phyloP scores from a whole-genome alignment of 2,888 invertebrate species.

The Caenorhabditis macrosperma region DNA sequence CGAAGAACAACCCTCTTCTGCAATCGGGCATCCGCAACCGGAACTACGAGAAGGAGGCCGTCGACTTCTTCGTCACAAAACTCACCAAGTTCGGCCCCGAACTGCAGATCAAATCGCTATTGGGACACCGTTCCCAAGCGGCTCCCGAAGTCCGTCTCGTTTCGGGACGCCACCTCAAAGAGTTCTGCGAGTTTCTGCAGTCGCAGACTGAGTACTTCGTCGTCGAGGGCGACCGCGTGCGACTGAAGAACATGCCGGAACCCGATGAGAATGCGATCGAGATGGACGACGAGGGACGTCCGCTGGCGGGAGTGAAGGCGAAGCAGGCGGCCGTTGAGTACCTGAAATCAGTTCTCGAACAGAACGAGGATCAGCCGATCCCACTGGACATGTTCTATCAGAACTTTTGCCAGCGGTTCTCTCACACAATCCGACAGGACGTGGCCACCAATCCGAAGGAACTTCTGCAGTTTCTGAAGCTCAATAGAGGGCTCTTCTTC shows the following conservation, averaged over 20 bases:
- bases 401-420: constrained; percentile 79
- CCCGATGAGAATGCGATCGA: constrained; percentile 76
- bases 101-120: constrained; percentile 91
- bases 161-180: constrained; percentile 93
- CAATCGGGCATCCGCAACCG: constrained; percentile 67
- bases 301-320: constrained; percentile 78
- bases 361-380: constrained; percentile 79
- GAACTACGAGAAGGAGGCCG: constrained; percentile 95
- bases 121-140: constrained; percentile 93
- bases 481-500: constrained; percentile 94
- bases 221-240: constrained; percentile 82
- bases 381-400: constrained; percentile 79
- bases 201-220: constrained; percentile 91
- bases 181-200: constrained; percentile 91
- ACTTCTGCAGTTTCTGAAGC: constrained; percentile 90
- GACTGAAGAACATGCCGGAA: constrained; percentile 80
- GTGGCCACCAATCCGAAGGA: constrained; percentile 94
- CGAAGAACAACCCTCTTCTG: constrained; percentile 79
- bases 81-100: constrained; percentile 95
- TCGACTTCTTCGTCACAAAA: constrained; percentile 96
- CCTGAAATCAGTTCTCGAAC: constrained; percentile 76
- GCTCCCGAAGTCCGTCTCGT: constrained; percentile 97
- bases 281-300: constrained; percentile 79
- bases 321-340: constrained; percentile 80
- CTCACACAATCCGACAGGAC: constrained; percentile 81